phyloP scores from a whole-genome alignment of 2,113 vertebrate species.

The Saiga tatarica region DNA sequence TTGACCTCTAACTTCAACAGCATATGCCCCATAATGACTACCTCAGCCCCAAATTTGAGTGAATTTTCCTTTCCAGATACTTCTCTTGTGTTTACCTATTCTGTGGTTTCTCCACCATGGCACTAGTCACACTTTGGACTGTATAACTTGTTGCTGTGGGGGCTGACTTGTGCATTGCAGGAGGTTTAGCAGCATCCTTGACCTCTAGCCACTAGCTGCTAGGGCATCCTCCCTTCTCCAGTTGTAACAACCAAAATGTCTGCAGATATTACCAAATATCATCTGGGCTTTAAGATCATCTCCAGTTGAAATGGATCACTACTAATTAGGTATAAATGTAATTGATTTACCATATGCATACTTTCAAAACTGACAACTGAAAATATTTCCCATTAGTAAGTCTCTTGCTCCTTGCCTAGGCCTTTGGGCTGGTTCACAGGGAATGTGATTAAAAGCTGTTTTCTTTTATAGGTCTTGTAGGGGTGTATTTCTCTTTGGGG shows the following conservation, averaged over 20 bases:
- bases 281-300: background rate
- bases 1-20: background rate
- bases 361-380: background rate
- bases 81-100: background rate
- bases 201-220: too few species aligned
- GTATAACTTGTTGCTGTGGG: background rate
- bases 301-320: background rate
- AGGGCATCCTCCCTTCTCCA: background rate
- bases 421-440: background rate
- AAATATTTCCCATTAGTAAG: background rate
- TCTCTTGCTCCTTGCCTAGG: background rate
- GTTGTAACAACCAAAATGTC: background rate
- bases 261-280: background rate
- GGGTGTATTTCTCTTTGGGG: background rate
- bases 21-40: background rate
- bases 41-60: background rate
- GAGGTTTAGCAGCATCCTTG: background rate
- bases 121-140: background rate
- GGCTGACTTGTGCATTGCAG: fast-evolving
- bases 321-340: background rate
- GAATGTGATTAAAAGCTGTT: background rate
- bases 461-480: background rate
- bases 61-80: background rate
- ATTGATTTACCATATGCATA: background rate
- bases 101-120: background rate